Evolutionary conservation across 2,888 invertebrate genomes (phyloP), one percentile per base, ranked within the genome.

Genomic region (Drosophila sordidula): DNA sequence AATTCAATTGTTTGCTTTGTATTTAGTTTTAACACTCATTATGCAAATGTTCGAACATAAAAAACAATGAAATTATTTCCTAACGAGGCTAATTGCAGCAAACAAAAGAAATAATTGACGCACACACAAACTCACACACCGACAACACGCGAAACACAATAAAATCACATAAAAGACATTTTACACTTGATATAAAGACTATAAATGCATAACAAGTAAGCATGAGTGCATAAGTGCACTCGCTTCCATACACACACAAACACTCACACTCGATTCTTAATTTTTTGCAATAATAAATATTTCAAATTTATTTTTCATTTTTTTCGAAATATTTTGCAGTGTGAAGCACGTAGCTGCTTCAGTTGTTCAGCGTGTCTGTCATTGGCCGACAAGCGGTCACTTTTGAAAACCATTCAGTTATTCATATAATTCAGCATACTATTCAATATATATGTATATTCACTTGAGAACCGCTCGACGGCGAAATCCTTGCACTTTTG

Each of bases 111-210:
- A 63, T 63, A 36, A 49, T 59, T 75, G 26, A 50, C 34, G 0
- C 63, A 63, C 58, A 44, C 9, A 8, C 22, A 57, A 16, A 12
- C 22, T 47, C 29, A 18, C 18, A 18, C 18, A 18, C 18, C 1
- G 18, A 42, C 39, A 44, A 44, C 22, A 42, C 16, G 8, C 45
- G 50, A 54, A 55, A 68, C 63, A 64, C 67, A 68, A 81, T 70
- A 52, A 78, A 82, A 87, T 85, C 65, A 70, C 73, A 80, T 72
- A 68, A 70, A 78, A 75, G 52, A 73, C 66, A 70, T 84, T 75
- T 70, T 38, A 58, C 66, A 66, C 59, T 63, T 50, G 78, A 65
- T 49, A 46, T 47, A 25, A 63, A 42, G 49, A 29, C 50, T 44
- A 36, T 46, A 42, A 70, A 74, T 77, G 70, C 76, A 72, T 38